Evolutionary conservation across 2,888 invertebrate genomes (phyloP), one percentile per base, ranked within the genome.

Genomic region (Cetonia aurata): DNA sequence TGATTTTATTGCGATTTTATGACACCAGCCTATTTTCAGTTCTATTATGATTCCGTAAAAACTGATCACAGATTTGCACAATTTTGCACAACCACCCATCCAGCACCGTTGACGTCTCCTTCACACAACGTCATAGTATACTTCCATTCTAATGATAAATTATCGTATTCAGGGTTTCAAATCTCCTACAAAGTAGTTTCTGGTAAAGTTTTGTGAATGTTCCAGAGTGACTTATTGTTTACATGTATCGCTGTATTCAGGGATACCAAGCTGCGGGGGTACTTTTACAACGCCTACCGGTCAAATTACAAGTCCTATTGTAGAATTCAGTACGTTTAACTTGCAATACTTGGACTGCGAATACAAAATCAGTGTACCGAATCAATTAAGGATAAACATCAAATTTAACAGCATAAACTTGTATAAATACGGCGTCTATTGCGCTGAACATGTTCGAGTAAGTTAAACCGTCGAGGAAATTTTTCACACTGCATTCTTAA

Each of bases 181-280:
- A 89, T 97, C 72, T 89, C 93, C 25, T 97, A 91, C 80, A 87
- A 91, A 0, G 87, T 89, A 3, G 85, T 91, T 10, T 90, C 91
- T 82, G 91, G 93, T 89, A 83, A 78, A 59, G n/a, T 52, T 52
- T 46, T 55, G 33, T n/a, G 6, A 33, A 15, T 56, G 3, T 25
- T 13, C 12, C 13, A n/a, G 13, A 56, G 2, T 13, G 4, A 53
- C 6, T 25, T 56, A 6, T 65, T 37, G 19, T 25, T 17, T 19
- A 25, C 31, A 19, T n/a, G 4, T 25, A 25, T 25, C 25, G 25
- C 25, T 25, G 4, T 25, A 4, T 25, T 19, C 69, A 87, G 93
- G 92, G 2, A 81, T 91, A 62, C 94, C 94, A 0, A 95, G 95
- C 1, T 96, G 96, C 81, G 96, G 96, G 1, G 96, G 95, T 0